Conservation (phyloP, 1,140 invertebrate genomes). For the Daktulosphaira vitifoliae region DNA sequence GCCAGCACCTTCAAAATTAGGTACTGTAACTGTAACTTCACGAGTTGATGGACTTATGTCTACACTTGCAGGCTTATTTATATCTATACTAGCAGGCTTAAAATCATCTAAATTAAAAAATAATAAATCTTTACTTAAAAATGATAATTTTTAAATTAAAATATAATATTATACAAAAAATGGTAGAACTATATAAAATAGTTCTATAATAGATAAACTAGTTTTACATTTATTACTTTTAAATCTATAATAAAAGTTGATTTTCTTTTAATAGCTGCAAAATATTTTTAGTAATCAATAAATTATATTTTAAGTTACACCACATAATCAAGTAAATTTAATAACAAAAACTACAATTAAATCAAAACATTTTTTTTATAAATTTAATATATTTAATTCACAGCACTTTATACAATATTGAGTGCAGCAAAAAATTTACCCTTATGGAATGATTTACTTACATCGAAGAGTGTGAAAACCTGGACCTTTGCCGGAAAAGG, state of each 20-base stretch:
- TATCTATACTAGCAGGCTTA: conserved; percentile 91
- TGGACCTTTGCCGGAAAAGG: conserved; percentile 61
- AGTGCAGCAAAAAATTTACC: too few species aligned
- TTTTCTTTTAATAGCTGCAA: too few species aligned
- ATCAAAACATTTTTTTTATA: not conserved
- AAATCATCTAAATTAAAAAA: conserved; percentile 75
- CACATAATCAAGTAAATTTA: too few species aligned
- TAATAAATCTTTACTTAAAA: conserved; percentile 1
- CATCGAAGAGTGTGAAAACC: conserved; percentile 81
- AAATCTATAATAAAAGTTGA: too few species aligned
- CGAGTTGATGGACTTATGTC: conserved; percentile 74
- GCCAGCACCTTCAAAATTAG: conserved; percentile 83
- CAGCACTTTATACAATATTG: too few species aligned
- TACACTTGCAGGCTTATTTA: conserved; percentile 76
- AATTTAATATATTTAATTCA: not conserved
- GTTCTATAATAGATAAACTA: too few species aligned
- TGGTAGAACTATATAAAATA: too few species aligned
- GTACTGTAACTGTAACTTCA: conserved; percentile 84
- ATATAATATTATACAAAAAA: too few species aligned
- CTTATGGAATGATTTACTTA: conserved; percentile 53
- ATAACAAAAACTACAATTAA: too few species aligned
- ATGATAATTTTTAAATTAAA: conserved; percentile 26
- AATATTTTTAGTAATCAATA: too few species aligned
- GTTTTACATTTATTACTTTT: too few species aligned
- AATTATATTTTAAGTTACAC: too few species aligned